Evolutionary conservation across 2,113 vertebrate species (phyloP), one percentile per base, ranked within the genome.

Genomic region (Lophius piscatorius): DNA sequence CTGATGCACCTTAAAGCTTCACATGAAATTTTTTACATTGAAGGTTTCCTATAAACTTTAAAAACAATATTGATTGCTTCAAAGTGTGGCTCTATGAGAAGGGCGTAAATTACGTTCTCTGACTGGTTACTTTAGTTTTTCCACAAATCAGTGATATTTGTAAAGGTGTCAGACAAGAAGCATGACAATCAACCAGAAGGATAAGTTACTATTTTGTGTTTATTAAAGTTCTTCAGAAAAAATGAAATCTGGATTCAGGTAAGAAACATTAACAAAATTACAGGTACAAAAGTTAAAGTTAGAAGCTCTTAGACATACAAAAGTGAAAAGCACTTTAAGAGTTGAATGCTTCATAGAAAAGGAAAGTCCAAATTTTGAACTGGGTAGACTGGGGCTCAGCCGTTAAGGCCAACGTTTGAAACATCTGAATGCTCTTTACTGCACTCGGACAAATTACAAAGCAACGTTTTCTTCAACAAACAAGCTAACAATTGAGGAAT

Each of bases 151-250:
- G n/a, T n/a, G 26, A 28, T 3, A 28, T 6, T 9, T 9, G 5
- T 5, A 28, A 9, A 9, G 29, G 11, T 10, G 11, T 9, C 16
- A 40, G 38, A 7, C 8, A 17, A 2, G 38, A 20, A 17, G 22
- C 39, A 24, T 22, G 5, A 3, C 1, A 10, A 31, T 7, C 9
- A 31, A 31, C 9, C 11, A 31, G 29, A 7, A 6, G 29, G 6
- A 10, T 31, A 8, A 31, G 41, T 64, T 59, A 24, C 24, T n/a
- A 65, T 54, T 12, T 40, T 62, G 20, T 1, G 63, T 94, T 95
- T 94, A 94, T 93, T 93, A 90, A 94, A 93, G 94, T 84, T 60
- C 87, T 91, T 66, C 89, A 87, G 86, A 77, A 91, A 76, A 17
- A 69, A 65, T n/a, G n/a, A 87, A 80, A 85, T 16, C 50, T 77